Percentiles rank a stretch among this genome's conserved stretches.
phyloP scores from a whole-genome alignment of 2,797 vertebrate genomes.

The Spatula clypeata region DNA sequence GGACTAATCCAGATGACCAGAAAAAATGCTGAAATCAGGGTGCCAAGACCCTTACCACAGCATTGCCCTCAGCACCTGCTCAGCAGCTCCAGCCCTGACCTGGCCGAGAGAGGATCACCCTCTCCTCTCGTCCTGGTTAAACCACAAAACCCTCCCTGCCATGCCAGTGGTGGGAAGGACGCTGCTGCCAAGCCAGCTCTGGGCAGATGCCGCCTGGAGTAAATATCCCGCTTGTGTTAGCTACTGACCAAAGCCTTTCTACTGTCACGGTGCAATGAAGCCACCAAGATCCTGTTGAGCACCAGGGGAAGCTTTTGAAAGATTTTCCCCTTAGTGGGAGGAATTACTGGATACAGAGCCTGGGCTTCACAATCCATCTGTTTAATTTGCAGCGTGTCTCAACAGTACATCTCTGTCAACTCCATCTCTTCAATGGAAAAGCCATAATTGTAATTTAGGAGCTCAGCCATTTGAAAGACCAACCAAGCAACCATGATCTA shows the following conservation, averaged over 20 bases:
- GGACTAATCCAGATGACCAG: neutral
- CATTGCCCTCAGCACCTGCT: neutral
- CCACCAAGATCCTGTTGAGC: neutral
- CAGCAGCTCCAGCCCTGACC: neutral
- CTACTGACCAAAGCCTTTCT: neutral
- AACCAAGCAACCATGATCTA: neutral
- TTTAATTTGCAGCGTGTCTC: slow-evolving; percentile 24
- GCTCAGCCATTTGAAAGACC: slow-evolving; percentile 32
- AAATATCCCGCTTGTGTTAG: neutral
- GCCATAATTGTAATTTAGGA: slow-evolving; percentile 3
- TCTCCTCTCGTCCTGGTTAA: neutral
- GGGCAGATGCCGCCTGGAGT: neutral
- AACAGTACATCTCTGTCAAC: slow-evolving; percentile 13
- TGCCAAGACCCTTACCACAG: neutral
- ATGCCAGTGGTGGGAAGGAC: neutral
- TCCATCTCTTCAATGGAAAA: neutral
- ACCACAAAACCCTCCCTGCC: neutral
- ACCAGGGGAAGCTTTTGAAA: slow-evolving; percentile 19
- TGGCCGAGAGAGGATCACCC: neutral
- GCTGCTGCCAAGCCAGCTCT: neutral
- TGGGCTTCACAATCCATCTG: slow-evolving; percentile 33
- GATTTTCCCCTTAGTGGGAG: neutral
- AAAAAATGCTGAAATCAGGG: neutral
- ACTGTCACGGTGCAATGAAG: neutral
- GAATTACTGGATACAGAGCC: slow-evolving; percentile 17